A percentile compares a stretch with the other conserved stretches of the same genome.
Conservation (phyloP, 2,888 invertebrate species). For the Cosmopolites sordidus region DNA sequence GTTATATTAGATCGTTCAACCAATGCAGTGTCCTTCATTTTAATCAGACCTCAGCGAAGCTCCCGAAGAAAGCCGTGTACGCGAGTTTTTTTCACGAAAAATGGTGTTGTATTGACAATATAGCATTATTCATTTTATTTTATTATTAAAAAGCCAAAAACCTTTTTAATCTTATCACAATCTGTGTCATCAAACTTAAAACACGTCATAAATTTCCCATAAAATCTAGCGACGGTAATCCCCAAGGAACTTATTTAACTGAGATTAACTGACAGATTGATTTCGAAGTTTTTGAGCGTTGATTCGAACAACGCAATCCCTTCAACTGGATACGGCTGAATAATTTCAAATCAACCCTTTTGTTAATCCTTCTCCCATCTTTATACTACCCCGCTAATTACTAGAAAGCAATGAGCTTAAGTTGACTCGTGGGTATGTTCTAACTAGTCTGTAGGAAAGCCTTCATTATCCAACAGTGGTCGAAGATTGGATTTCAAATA, state of each 20-base stretch:
- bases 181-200: not conserved
- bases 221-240: not conserved
- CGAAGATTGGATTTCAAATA: not conserved
- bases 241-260: not conserved
- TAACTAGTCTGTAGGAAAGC: slow-evolving; percentile 29
- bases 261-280: slow-evolving; percentile 32
- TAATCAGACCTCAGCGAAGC: too few relatives aligned
- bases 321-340: slow-evolving; percentile 36
- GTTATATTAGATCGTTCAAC: too few relatives aligned
- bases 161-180: not conserved
- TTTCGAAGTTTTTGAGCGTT: slow-evolving; percentile 37
- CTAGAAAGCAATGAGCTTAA: slow-evolving; percentile 29
- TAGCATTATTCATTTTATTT: too few relatives aligned
- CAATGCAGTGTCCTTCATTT: too few relatives aligned
- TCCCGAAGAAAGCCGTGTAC: too few relatives aligned
- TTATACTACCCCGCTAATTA: slow-evolving; percentile 40
- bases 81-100: too few relatives aligned
- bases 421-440: slow-evolving; percentile 42
- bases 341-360: slow-evolving; percentile 48
- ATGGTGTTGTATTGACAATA: too few relatives aligned
- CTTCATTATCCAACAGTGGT: slow-evolving; percentile 21
- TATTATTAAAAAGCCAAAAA: not conserved
- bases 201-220: not conserved
- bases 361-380: slow-evolving; percentile 42
- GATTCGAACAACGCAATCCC: slow-evolving; percentile 31